Evolutionary conservation across 2,797 vertebrate genomes (phyloP).

Genomic region (Phoebastria nigripes): DNA sequence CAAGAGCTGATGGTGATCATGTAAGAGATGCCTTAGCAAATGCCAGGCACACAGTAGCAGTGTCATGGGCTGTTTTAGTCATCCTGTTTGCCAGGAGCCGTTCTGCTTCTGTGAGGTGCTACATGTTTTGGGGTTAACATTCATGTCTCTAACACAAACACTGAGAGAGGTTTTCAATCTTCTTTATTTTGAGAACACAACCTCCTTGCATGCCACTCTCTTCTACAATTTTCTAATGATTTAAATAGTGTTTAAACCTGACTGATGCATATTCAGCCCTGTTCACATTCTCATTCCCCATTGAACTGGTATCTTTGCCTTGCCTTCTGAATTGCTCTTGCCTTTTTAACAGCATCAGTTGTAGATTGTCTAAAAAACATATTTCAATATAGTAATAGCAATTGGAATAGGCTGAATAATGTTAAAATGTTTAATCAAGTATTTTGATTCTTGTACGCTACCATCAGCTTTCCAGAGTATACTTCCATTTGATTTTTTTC

Average conservation of each 20-base stretch:
- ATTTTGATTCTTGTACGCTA: not conserved
- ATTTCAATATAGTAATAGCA: not conserved
- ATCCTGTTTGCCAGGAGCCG: not conserved
- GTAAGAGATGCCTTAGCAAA: not conserved
- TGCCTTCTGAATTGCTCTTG: not conserved
- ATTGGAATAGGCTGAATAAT: not conserved
- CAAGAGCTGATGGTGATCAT: not conserved
- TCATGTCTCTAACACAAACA: not conserved
- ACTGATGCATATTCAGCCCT: not conserved
- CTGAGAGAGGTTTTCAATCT: not conserved
- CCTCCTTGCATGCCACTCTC: not conserved
- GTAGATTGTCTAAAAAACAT: not conserved
- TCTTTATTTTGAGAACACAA: not conserved
- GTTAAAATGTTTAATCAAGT: not conserved
- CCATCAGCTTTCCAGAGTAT: not conserved
- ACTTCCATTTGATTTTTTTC: not conserved
- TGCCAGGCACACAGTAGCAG: not conserved
- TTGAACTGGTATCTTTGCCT: not conserved
- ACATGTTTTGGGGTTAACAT: not conserved
- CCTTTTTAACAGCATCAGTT: not conserved
- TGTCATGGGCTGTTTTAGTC: not conserved
- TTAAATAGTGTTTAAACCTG: not conserved
- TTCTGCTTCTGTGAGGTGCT: not conserved
- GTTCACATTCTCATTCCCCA: not conserved
- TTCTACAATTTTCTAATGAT: not conserved